Conservation (phyloP, 2,113 vertebrate species). For the Brachirus orientalis region DNA sequence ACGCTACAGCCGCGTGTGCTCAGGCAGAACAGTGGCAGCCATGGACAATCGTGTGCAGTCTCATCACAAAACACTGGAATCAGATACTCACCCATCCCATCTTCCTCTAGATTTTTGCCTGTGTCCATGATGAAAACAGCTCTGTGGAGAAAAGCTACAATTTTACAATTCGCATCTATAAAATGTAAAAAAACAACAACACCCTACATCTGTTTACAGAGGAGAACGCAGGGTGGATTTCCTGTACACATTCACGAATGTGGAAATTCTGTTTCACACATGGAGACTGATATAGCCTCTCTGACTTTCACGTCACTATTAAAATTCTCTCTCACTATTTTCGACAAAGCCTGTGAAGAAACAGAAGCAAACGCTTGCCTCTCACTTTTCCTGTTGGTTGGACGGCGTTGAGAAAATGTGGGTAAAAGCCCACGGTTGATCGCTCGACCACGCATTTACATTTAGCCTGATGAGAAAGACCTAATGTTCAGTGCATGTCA, state of each 20-base stretch:
- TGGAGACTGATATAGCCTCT: not conserved
- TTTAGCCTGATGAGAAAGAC: constrained; percentile 70
- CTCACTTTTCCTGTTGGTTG: constrained; percentile 55
- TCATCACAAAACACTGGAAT: constrained; percentile 1
- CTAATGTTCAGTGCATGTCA: constrained; percentile 54
- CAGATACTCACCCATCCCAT: constrained; percentile 66
- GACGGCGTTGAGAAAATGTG: constrained; percentile 22
- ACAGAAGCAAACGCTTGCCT: too few relatives aligned
- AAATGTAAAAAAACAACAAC: not conserved
- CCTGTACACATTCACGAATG: not conserved
- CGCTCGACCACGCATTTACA: constrained; percentile 68
- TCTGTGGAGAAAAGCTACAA: constrained; percentile 31
- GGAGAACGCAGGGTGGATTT: too few relatives aligned
- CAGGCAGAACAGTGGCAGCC: constrained; percentile 11
- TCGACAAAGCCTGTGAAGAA: constrained; percentile 37
- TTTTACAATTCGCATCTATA: too few relatives aligned
- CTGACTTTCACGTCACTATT: constrained; percentile 2
- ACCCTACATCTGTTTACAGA: too few relatives aligned
- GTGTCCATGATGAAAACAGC: constrained; percentile 56
- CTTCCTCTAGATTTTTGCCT: constrained; percentile 47
- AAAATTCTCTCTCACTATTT: constrained; percentile 22
- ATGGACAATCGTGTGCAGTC: constrained; percentile 10
- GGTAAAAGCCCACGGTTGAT: constrained; percentile 66
- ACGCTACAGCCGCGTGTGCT: not conserved
- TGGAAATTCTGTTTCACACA: not conserved